Evolutionary conservation across 2,888 invertebrate species (phyloP).

Genomic region (Volucella bombylans): DNA sequence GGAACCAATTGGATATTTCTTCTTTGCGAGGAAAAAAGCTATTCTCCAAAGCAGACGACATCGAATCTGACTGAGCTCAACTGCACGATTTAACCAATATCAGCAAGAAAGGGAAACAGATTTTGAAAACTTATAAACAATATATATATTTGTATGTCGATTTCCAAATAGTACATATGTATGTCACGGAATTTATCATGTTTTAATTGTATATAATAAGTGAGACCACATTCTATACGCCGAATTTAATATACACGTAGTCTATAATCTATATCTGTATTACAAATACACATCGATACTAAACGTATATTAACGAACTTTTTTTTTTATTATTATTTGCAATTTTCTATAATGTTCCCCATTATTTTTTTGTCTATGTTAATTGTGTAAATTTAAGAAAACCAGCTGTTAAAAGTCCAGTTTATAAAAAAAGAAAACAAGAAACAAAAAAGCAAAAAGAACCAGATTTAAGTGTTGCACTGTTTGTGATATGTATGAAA

Average conservation of each 20-base stretch:
- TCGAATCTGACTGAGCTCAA: conserved; percentile 75
- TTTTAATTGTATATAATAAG: conserved; percentile 59
- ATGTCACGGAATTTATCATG: conserved; percentile 49
- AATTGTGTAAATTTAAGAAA: conserved; percentile 45
- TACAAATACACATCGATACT: conserved; percentile 36
- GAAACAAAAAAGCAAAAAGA: conserved; percentile 14
- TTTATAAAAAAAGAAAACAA: conserved; percentile 29
- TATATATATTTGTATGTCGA: conserved; percentile 1
- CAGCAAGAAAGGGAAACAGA: conserved; percentile 9
- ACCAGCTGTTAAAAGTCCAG: conserved; percentile 45
- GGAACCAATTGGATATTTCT: conserved; percentile 78
- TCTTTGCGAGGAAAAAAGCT: conserved; percentile 79
- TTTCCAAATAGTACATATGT: not conserved
- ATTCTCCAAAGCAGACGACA: conserved; percentile 78
- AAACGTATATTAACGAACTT: conserved; percentile 13
- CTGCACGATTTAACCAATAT: conserved; percentile 20
- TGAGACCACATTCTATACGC: conserved; percentile 27
- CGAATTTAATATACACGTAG: conserved; percentile 33
- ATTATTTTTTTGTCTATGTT: conserved; percentile 24
- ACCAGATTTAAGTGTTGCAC: conserved; percentile 53
- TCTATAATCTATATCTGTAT: conserved; percentile 46
- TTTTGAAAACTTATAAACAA: conserved; percentile 1
- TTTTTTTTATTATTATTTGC: conserved; percentile 10
- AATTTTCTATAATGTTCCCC: conserved; percentile 29
- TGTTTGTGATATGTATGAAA: conserved; percentile 69